phyloP scores from a whole-genome alignment of 2,113 vertebrate species.

The Penelope pileata region DNA sequence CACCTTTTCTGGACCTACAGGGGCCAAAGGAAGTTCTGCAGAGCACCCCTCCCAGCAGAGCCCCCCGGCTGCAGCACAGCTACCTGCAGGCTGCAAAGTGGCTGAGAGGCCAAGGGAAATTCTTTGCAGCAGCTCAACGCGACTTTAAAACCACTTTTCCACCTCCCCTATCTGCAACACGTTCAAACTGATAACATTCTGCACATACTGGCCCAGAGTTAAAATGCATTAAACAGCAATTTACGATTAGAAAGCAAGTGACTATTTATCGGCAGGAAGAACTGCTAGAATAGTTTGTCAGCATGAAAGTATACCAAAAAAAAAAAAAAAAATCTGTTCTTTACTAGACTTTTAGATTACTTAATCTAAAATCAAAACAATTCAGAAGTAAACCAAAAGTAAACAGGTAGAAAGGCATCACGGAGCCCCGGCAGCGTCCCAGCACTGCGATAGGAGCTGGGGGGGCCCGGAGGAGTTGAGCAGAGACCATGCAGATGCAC shows the following conservation, averaged over 20 bases:
- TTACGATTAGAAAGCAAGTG: too few relatives aligned
- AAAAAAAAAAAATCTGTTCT: not conserved
- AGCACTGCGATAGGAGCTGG: not conserved
- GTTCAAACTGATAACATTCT: slow-evolving; percentile 44
- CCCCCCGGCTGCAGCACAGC: not conserved
- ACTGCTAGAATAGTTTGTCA: not conserved
- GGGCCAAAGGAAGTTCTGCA: not conserved
- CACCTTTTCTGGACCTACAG: not conserved
- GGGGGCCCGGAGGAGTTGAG: too few relatives aligned
- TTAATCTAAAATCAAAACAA: slow-evolving; percentile 17
- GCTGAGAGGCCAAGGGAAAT: slow-evolving; percentile 32
- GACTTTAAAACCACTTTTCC: slow-evolving; percentile 29
- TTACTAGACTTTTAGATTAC: slow-evolving; percentile 9
- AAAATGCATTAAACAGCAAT: slow-evolving; percentile 17
- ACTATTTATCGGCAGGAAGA: slow-evolving; percentile 48
- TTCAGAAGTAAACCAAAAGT: not conserved
- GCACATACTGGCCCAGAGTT: not conserved
- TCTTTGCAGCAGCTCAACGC: slow-evolving; percentile 12
- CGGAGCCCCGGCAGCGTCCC: not conserved
- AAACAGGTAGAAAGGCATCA: not conserved
- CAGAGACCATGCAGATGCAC: not conserved
- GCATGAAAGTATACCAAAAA: not conserved
- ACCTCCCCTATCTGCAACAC: slow-evolving; percentile 12
- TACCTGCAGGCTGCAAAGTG: not conserved
- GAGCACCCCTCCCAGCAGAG: not conserved